phyloP scores from a whole-genome alignment of 2,113 vertebrate genomes.

The Sebastes schlegelii region DNA sequence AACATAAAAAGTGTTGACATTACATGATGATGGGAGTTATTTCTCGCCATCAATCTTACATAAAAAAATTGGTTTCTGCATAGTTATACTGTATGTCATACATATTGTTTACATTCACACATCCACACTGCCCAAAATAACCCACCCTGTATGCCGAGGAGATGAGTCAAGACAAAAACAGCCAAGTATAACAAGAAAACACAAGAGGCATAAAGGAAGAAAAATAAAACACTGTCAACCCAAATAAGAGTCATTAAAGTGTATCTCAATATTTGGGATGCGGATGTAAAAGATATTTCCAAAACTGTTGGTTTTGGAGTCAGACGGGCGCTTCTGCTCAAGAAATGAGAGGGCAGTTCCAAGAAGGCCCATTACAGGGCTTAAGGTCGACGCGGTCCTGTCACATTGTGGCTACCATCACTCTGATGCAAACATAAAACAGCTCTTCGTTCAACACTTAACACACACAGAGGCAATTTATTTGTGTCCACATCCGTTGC shows the following conservation, averaged over 20 bases:
- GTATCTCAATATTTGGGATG: slow-evolving; percentile 57
- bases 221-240: slow-evolving; percentile 46
- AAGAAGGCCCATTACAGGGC: slow-evolving; percentile 57
- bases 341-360: slow-evolving; percentile 64
- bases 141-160: slow-evolving; percentile 12
- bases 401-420: slow-evolving; percentile 57
- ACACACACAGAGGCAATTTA: slow-evolving; percentile 14
- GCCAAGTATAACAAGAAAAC: slow-evolving; percentile 51
- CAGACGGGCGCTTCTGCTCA: slow-evolving; percentile 9
- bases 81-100: slow-evolving; percentile 4
- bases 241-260: slow-evolving; percentile 49
- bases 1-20: neutral
- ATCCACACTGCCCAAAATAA: slow-evolving; percentile 44
- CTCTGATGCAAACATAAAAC: slow-evolving; percentile 48
- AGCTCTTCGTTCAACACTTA: slow-evolving; percentile 52
- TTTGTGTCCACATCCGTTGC: slow-evolving; percentile 31
- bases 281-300: slow-evolving; percentile 55
- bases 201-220: slow-evolving; percentile 24
- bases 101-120: slow-evolving; percentile 31
- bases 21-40: neutral
- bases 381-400: slow-evolving; percentile 54
- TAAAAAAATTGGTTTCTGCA: neutral
- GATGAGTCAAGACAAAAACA: slow-evolving; percentile 50
- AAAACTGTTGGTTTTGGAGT: slow-evolving; percentile 68
- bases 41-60: slow-evolving; percentile 7